These are phyloP conservation scores for Takifugu bimaculatus DNA, from an alignment of 2,113 vertebrate genomes.

Conservation along the genomic window DNA sequence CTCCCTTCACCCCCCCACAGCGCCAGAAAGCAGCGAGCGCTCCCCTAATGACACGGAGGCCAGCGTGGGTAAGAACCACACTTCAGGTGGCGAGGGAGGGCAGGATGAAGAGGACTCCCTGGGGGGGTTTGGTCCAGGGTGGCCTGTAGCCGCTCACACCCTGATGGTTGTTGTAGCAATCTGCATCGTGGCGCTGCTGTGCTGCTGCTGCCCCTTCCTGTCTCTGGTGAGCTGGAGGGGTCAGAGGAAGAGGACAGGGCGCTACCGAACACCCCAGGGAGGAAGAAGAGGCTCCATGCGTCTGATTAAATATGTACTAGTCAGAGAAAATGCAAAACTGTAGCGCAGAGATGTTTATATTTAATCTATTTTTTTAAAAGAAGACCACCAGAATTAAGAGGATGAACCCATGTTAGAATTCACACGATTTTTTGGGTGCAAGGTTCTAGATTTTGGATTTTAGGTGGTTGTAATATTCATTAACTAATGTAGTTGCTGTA, in stretches of 20 bases:
- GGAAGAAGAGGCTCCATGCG: conserved; percentile 63
- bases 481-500: too few relatives aligned
- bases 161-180: conserved; percentile 76
- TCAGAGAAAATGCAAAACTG: conserved; percentile 69
- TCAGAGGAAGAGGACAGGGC: conserved; percentile 71
- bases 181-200: conserved; percentile 69
- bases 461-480: too few relatives aligned
- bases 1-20: neutral
- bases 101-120: conserved; percentile 21
- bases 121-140: conserved; percentile 27
- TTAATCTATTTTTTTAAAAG: too few relatives aligned
- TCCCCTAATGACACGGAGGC: conserved; percentile 57
- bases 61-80: conserved; percentile 75
- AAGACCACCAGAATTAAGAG: too few relatives aligned
- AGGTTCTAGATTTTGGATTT: too few relatives aligned
- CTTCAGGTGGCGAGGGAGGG: conserved; percentile 26
- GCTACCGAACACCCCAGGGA: conserved; percentile 70
- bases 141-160: conserved; percentile 63
- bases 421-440: too few relatives aligned
- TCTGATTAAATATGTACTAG: conserved; percentile 70
- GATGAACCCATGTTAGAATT: too few relatives aligned
- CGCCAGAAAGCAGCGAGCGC: neutral
- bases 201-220: conserved; percentile 78
- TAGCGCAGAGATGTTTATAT: neutral
- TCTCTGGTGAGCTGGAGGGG: conserved; percentile 71